These are phyloP conservation scores for Uloborus plumipes DNA, from an alignment of 2,888 invertebrate species.

Conservation along the genomic window DNA sequence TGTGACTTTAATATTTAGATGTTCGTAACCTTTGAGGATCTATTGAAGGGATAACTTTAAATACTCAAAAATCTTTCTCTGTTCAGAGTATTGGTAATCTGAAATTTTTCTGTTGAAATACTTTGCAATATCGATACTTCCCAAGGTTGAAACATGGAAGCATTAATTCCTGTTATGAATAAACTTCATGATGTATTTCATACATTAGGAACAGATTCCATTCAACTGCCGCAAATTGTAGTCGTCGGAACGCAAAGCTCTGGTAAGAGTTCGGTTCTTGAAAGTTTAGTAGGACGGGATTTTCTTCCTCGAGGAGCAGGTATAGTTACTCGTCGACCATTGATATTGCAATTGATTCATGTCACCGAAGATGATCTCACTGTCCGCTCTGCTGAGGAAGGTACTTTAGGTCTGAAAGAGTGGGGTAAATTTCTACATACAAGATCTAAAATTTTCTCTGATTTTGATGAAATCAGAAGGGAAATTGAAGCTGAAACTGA, in stretches of 20 bases:
- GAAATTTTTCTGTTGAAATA: too few relatives aligned
- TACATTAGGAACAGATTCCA: constrained; percentile 95
- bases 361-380: constrained; percentile 91
- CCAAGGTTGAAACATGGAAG: constrained; percentile 83
- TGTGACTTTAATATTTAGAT: too few relatives aligned
- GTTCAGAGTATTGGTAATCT: too few relatives aligned
- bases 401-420: constrained; percentile 88
- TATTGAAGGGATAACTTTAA: too few relatives aligned
- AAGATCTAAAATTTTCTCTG: constrained; percentile 86
- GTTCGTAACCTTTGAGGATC: too few relatives aligned
- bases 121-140: too few relatives aligned
- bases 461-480: constrained; percentile 89
- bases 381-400: constrained; percentile 87
- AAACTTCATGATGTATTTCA: constrained; percentile 99
- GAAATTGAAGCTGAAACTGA: constrained; percentile 97
- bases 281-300: constrained; percentile 96
- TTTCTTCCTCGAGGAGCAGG: constrained; percentile 97
- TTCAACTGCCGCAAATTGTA: constrained; percentile 98
- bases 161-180: constrained; percentile 98
- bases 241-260: constrained; percentile 99
- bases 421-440: constrained; percentile 97
- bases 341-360: constrained; percentile 93
- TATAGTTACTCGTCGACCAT: constrained; percentile 95
- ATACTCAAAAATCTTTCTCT: too few relatives aligned
- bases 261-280: constrained; percentile 99